Base-by-base conservation (phyloP, 2,797 vertebrate species). In the Melanogrammus aeglefinus region DNA sequence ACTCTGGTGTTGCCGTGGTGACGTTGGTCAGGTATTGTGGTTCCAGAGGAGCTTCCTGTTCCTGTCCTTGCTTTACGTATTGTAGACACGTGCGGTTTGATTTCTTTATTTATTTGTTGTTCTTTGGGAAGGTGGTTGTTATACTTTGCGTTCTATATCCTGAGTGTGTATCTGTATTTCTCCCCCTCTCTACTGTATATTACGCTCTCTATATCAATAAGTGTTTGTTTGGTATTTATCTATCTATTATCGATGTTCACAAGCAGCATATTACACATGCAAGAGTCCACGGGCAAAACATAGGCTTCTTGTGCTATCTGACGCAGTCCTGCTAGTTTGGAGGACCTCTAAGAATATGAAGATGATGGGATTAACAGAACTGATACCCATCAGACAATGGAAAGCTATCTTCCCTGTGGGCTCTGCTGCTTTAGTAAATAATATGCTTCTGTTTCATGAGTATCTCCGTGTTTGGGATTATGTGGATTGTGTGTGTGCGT, bases 251-350 rank as follows among this genome's bases (percentile, higher is more conserved):
- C 80, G 84, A 78, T 91, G 85, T 90, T 84, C 82, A 88, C 83
- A 89, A 86, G 87, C 86, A 91, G 89, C 91, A 91, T 93, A 92
- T 92, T 91, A 91, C 86, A 91, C 86, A 89, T 80, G 81, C 85
- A 92, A 93, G 93, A 93, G 90, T 93, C 93, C 94, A 94, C 92
- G 84, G 94, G 94, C 84, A 92, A 94, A 94, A 92, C 93, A 91
- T 86, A 85, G 82, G 77, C 80, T 75, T 88, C 77, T 86, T 80
- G 70, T 75, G n/a, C 7, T 5, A 38, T n/a, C 8, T 9, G 4
- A 73, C 31, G 16, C 63, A 9, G 82, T 79, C 81, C 80, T 79
- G 10, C 39, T 73, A 85, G 72, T 78, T 36, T 81, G 27, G 12
- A 83, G 76, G 78, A 39, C 75, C 73, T 21, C 84, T 75, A 81